Evolutionary conservation across 92 coral and sea anemone species (phyloP).

Genomic region (Phenganax marumi): DNA sequence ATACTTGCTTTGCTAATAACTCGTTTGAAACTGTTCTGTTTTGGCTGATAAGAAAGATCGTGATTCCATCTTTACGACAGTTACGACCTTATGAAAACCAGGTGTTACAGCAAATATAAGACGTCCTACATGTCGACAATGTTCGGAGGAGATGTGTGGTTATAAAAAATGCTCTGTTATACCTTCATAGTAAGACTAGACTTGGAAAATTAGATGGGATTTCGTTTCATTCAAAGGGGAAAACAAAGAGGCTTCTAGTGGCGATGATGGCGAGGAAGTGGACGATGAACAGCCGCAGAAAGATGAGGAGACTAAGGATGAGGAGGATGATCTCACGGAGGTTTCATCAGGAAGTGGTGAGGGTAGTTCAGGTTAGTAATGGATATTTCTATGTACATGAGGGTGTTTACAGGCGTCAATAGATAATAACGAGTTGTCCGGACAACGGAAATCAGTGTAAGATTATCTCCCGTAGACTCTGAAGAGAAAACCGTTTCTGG

Average conservation of each 20-base stretch:
- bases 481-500: constrained; percentile 43
- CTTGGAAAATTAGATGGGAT: too few species aligned
- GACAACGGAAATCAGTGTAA: neutral
- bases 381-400: neutral
- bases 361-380: neutral
- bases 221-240: neutral
- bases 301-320: constrained; percentile 53
- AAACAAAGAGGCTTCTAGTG: constrained; percentile 9
- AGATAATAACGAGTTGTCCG: too few species aligned
- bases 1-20: too few species aligned
- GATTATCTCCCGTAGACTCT: neutral
- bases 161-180: too few species aligned
- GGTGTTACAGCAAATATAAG: too few species aligned
- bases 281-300: neutral
- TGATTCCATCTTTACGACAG: too few species aligned
- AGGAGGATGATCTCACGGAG: constrained; percentile 54
- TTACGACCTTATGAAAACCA: too few species aligned
- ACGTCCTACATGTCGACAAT: too few species aligned
- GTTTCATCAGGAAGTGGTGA: constrained; percentile 19
- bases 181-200: too few species aligned
- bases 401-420: neutral
- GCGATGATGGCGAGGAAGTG: neutral
- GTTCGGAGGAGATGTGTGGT: too few species aligned
- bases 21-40: too few species aligned
- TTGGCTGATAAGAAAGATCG: too few species aligned